Evolutionary conservation across 2,113 vertebrate genomes (phyloP).

Genomic region (Gallinago media): DNA sequence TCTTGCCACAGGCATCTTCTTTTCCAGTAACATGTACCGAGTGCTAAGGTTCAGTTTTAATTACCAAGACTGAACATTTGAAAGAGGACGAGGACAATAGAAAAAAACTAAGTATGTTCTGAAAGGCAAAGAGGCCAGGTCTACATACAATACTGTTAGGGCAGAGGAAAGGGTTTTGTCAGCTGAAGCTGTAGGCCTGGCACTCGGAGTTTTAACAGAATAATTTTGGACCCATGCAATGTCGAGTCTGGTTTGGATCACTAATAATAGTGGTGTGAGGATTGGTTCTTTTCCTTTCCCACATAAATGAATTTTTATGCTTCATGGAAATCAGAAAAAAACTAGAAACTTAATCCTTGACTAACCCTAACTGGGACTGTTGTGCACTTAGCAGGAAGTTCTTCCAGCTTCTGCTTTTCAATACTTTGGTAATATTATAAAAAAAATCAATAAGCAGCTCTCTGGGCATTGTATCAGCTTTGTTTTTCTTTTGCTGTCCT

Average conservation of each 20-base stretch:
- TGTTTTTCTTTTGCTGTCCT: not conserved
- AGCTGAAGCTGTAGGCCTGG: not conserved
- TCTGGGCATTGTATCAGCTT: not conserved
- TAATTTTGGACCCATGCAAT: not conserved
- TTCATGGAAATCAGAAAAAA: not conserved
- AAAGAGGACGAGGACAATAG: not conserved
- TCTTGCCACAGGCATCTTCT: not conserved
- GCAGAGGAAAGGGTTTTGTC: not conserved
- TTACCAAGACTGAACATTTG: not conserved
- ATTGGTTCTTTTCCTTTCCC: not conserved
- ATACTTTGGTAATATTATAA: not conserved
- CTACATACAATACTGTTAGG: not conserved
- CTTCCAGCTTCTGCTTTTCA: not conserved
- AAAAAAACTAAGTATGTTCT: not conserved
- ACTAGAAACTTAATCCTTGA: rapidly evolving
- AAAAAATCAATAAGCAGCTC: not conserved
- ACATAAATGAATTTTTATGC: not conserved
- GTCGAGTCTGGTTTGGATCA: not conserved
- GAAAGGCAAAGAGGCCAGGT: not conserved
- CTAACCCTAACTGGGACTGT: not conserved
- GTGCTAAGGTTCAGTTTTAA: not conserved
- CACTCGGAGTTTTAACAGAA: not conserved
- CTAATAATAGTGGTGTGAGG: not conserved
- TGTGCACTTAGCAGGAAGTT: not conserved
- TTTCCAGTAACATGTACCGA: not conserved